Conservation (phyloP, 2,113 vertebrate species). For the Sturnus vulgaris region DNA sequence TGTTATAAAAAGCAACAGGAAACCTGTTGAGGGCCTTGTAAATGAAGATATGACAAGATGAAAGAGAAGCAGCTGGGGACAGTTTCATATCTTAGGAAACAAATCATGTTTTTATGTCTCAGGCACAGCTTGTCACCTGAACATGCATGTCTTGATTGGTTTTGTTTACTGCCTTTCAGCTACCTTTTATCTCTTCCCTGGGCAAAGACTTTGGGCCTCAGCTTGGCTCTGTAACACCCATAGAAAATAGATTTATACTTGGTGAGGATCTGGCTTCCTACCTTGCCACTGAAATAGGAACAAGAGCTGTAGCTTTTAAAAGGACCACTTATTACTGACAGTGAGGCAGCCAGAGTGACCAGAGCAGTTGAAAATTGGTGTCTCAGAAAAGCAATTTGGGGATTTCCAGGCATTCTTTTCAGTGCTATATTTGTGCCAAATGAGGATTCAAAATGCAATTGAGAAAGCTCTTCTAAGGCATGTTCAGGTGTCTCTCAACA, state of each 20-base stretch:
- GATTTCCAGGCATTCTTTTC: slow-evolving; percentile 1
- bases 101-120: background rate
- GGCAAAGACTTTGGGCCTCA: background rate
- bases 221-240: background rate
- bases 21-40: background rate
- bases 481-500: background rate
- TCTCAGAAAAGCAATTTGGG: background rate
- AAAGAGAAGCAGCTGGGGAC: background rate
- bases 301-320: background rate
- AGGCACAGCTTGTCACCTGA: background rate
- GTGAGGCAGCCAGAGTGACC: background rate
- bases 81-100: background rate
- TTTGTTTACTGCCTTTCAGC: background rate
- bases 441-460: background rate
- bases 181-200: background rate
- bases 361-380: background rate
- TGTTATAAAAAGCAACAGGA: slow-evolving; percentile 25
- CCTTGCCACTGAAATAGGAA: background rate
- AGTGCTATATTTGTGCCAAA: background rate
- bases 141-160: background rate
- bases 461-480: background rate
- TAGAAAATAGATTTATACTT: background rate
- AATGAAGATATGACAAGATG: background rate
- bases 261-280: background rate
- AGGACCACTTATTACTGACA: background rate